These are phyloP conservation scores for Amphimedon queenslandica DNA, from an alignment of 37 sponge, comb jelly and placozoan genomes.

Conservation along the genomic window DNA sequence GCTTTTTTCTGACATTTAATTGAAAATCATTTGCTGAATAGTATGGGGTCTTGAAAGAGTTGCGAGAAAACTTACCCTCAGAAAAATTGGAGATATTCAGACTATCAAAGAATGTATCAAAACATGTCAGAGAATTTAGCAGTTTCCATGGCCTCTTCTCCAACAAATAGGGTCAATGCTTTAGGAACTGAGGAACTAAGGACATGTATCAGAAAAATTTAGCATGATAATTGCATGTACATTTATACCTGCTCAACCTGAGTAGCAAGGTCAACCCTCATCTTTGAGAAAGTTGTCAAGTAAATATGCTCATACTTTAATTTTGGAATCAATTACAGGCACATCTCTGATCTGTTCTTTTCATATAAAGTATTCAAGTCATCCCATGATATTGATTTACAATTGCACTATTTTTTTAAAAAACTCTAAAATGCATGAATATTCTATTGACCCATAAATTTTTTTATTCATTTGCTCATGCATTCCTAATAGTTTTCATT, in stretches of 20 bases:
- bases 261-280: conserved; percentile 54
- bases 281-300: conserved; percentile 49
- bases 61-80: neutral
- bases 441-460: conserved; percentile 18
- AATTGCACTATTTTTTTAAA: conserved; percentile 21
- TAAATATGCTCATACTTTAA: conserved; percentile 48
- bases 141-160: conserved; percentile 12
- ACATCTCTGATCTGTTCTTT: neutral
- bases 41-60: conserved; percentile 9
- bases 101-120: conserved; percentile 42
- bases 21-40: neutral
- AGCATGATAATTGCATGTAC: neutral
- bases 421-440: neutral
- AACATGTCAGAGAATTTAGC: conserved; percentile 5
- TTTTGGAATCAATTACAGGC: conserved; percentile 33
- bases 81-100: conserved; percentile 29
- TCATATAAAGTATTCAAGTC: conserved; percentile 16
- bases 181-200: conserved; percentile 33
- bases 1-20: neutral
- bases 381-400: conserved; percentile 11
- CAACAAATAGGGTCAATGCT: conserved; percentile 15
- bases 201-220: conserved; percentile 13
- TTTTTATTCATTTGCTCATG: too few species aligned
- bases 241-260: conserved; percentile 41
- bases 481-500: conserved; percentile 38